These are phyloP conservation scores for Trachops cirrhosus DNA, from an alignment of 2,797 vertebrate genomes.

Conservation along the genomic window DNA sequence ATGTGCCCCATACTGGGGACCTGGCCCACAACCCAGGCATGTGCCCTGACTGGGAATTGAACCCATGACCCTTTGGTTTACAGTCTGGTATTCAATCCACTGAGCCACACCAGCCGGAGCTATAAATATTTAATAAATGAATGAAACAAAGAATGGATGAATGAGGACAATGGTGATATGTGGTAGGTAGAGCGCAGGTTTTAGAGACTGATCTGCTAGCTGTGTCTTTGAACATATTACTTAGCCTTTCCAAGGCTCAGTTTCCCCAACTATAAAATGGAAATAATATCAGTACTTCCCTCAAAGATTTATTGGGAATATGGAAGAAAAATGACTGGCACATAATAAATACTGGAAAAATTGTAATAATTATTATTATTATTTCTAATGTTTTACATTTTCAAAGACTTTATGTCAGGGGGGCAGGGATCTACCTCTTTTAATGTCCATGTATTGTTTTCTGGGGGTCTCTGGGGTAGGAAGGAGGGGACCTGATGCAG, in stretches of 20 bases:
- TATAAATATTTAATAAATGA: constrained; percentile 33
- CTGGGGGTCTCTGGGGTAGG: not conserved
- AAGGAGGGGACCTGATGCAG: not conserved
- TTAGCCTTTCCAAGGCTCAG: not conserved
- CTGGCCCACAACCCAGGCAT: no score
- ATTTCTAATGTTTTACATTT: not conserved
- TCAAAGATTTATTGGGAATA: not conserved
- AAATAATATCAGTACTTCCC: not conserved
- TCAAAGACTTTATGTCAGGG: not conserved
- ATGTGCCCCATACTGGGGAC: no score
- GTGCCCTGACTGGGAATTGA: no score
- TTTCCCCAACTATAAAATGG: not conserved
- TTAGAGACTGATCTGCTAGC: not conserved
- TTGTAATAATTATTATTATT: not conserved
- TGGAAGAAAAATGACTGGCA: not conserved
- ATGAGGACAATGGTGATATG: not conserved
- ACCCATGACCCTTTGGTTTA: no score
- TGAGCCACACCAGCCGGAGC: no score
- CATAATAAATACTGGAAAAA: not conserved
- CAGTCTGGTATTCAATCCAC: no score
- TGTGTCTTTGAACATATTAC: not conserved
- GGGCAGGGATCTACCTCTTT: not conserved
- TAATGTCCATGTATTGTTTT: not conserved
- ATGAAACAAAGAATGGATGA: not conserved
- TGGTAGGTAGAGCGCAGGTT: not conserved